Evolutionary conservation across 2,797 vertebrate species (phyloP).

Genomic region (Falco novaeseelandiae): DNA sequence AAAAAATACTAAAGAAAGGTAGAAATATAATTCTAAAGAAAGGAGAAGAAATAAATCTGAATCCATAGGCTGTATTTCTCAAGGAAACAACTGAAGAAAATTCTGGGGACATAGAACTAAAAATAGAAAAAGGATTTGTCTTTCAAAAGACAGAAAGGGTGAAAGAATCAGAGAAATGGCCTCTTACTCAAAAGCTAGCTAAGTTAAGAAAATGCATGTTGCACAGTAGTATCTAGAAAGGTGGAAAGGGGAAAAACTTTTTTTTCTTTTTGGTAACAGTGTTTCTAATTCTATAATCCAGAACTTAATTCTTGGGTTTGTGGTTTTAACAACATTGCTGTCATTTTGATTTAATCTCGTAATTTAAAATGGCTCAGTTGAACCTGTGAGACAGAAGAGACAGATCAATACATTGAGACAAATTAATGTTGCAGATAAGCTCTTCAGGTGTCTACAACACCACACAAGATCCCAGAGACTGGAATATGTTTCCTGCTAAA

Average conservation of each 20-base stretch:
- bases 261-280: background rate
- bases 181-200: background rate
- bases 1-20: background rate
- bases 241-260: background rate
- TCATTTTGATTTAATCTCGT: background rate
- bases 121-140: background rate
- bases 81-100: background rate
- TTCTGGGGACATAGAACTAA: background rate
- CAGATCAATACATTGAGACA: background rate
- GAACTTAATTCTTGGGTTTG: background rate
- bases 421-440: background rate
- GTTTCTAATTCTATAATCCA: background rate
- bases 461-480: background rate
- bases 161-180: background rate
- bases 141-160: background rate
- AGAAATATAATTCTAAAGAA: background rate
- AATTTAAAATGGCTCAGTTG: background rate
- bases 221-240: background rate
- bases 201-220: background rate
- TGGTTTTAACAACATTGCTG: background rate
- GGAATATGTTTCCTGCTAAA: background rate
- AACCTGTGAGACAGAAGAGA: background rate
- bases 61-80: background rate
- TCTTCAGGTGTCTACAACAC: background rate
- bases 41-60: background rate